Base-by-base conservation (phyloP, 2,888 invertebrate species). In the Therioaphis trifolii region DNA sequence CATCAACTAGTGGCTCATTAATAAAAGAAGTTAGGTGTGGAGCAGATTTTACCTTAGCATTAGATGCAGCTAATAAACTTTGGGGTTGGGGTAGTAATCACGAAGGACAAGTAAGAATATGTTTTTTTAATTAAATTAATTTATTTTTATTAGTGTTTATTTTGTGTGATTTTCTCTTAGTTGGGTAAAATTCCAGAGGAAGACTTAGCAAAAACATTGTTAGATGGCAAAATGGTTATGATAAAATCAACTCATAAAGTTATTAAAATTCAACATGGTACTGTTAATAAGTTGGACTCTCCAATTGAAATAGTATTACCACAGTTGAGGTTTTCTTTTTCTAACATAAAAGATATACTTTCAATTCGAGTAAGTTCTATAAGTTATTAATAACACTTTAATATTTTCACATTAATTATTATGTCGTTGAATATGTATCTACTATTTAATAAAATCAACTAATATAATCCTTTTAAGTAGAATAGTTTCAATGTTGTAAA, bases 51-150 rank as follows among this genome's bases (percentile, higher is more conserved):
- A 94, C 94, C 0, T 90, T 95, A 85, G 94, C 93, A 43, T 90
- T 95, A 77, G 90, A 90, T 68, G 74, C 84, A 87, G 88, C 88
- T 77, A 94, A 94, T 35, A 91, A 91, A 86, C 89, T 95, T 46
- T 92, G 93, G 88, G 93, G 93, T 12, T 94, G 95, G 91, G 96
- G 95, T 29, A 94, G 93, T 86, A 92, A 93, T 86, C 92, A 91
- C 77, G 90, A 90, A 88, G 92, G 92, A 55, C 93, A 93, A 90
- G 92, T 92, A 49, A 78, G 61, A 24, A 9, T 75, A 40, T 35
- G 40, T 69, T 55, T n/a, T 49, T 15, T 15, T n/a, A 35, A 58
- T 69, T 4, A n/a, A 49, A 58, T 69, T 5, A 71, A 15, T 5
- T 7, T 24, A 29, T 24, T 40, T 18, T 35, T 35, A 35, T 35